phyloP scores from a whole-genome alignment of 2,888 invertebrate genomes.

The Cephus runcator region DNA sequence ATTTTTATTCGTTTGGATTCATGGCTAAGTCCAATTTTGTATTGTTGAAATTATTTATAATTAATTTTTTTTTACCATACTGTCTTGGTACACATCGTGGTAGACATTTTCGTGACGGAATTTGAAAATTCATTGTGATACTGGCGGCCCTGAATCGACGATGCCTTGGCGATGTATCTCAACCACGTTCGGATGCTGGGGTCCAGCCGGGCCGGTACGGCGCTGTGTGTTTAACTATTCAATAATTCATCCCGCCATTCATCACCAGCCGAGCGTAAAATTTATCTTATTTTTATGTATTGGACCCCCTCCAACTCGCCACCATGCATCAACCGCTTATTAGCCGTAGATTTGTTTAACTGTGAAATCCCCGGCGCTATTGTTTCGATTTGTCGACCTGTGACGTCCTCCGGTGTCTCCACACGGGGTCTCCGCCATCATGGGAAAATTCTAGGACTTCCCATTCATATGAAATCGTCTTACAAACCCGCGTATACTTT shows the following conservation, averaged over 20 bases:
- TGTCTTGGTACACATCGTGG: background rate
- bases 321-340: constrained; percentile 57
- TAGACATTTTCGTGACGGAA: background rate
- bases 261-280: constrained; percentile 56
- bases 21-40: background rate
- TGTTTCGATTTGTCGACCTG: constrained; percentile 4
- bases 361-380: background rate
- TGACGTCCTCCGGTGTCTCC: background rate
- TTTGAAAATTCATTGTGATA: background rate
- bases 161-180: background rate
- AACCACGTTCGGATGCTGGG: constrained; percentile 6
- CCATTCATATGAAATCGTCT: background rate
- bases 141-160: constrained; percentile 9
- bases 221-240: constrained; percentile 59
- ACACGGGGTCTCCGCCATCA: background rate
- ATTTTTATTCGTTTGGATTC: background rate
- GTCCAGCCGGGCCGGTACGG: constrained; percentile 15
- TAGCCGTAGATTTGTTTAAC: constrained; percentile 56
- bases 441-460: background rate
- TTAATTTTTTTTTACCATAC: background rate
- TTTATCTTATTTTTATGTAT: constrained; percentile 60
- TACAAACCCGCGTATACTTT: background rate
- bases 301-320: constrained; percentile 49
- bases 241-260: constrained; percentile 60
- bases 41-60: background rate